phyloP scores from a whole-genome alignment of 2,113 vertebrate genomes.

The Rhinopithecus roxellana region DNA sequence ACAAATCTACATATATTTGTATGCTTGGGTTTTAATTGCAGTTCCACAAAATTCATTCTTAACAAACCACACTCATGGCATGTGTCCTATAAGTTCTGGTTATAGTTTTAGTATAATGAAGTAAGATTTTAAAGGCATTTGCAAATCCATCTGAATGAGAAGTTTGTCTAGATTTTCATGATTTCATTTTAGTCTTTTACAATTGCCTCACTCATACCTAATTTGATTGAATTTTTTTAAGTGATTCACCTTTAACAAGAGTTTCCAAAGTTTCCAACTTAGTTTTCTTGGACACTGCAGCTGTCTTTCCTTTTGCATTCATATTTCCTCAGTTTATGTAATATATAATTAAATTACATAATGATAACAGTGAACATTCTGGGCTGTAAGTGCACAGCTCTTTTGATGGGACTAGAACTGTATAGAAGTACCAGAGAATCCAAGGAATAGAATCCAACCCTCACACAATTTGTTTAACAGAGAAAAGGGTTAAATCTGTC shows the following conservation, averaged over 20 bases:
- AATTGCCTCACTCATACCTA: background rate
- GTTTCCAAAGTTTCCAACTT: constrained; percentile 19
- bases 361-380: background rate
- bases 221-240: background rate
- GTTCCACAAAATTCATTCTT: background rate
- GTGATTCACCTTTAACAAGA: background rate
- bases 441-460: background rate
- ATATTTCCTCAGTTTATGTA: background rate
- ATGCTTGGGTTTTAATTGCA: background rate
- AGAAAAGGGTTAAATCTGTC: background rate
- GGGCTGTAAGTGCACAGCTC: background rate
- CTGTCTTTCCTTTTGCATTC: background rate
- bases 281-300: background rate
- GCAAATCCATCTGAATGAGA: background rate
- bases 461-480: background rate
- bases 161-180: background rate
- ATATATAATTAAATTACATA: background rate
- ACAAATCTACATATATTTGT: background rate
- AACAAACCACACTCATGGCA: background rate
- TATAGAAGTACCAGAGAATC: background rate
- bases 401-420: background rate
- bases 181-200: constrained; percentile 7
- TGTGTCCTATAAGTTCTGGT: background rate
- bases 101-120: background rate
- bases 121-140: background rate